A percentile compares a stretch with the other conserved stretches of the same genome.
Conservation (phyloP, 1,140 invertebrate species). For the Aphaenogaster floridana region DNA sequence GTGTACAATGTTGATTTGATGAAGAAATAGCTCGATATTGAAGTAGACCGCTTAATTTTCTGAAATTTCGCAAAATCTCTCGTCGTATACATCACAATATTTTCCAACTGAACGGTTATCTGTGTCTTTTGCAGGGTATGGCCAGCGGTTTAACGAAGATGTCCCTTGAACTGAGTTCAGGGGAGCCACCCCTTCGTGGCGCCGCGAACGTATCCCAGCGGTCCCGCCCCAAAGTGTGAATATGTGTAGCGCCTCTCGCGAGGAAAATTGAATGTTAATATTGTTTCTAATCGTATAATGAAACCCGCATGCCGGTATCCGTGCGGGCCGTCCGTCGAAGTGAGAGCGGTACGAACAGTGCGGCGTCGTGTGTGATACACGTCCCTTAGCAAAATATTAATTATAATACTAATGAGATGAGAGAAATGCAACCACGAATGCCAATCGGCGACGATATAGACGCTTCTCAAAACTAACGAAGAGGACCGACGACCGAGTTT, state of each 20-base stretch:
- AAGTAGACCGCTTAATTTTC: not conserved
- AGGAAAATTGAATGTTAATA: constrained; percentile 78
- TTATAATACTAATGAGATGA: constrained; percentile 44
- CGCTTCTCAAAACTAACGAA: constrained; percentile 13
- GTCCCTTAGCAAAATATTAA: constrained; percentile 57
- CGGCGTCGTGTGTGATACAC: constrained; percentile 45
- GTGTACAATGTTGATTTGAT: not conserved
- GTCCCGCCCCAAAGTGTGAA: constrained; percentile 73
- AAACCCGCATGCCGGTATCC: constrained; percentile 61
- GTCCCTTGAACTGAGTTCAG: constrained; percentile 74
- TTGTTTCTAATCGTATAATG: constrained; percentile 70
- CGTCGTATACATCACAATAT: not conserved
- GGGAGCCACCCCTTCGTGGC: constrained; percentile 65
- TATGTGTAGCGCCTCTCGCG: constrained; percentile 73
- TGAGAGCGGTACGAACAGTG: constrained; percentile 52
- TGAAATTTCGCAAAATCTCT: constrained; percentile 14
- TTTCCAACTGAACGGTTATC: constrained; percentile 12
- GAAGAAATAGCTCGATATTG: not conserved
- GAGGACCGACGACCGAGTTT: not conserved
- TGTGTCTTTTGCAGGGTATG: constrained; percentile 87
- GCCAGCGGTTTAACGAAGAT: constrained; percentile 88
- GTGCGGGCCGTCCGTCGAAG: constrained; percentile 61
- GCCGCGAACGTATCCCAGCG: constrained; percentile 61
- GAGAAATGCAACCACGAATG: constrained; percentile 37
- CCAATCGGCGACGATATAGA: constrained; percentile 17